phyloP scores from a whole-genome alignment of 2,797 vertebrate species.

The Rhadinocentrus ornatus region DNA sequence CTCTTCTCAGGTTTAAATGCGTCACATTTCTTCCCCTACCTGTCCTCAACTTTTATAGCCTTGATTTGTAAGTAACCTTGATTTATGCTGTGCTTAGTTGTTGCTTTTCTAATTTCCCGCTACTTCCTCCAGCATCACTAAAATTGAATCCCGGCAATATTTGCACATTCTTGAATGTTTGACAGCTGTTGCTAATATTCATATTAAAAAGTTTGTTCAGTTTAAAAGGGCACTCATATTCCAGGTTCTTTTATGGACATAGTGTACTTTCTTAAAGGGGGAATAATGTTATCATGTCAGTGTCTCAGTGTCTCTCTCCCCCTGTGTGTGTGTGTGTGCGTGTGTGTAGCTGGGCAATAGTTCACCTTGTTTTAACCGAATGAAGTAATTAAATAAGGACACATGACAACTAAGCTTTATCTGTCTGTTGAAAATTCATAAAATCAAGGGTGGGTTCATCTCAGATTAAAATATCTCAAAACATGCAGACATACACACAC shows the following conservation, averaged over 20 bases:
- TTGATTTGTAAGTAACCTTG: background rate
- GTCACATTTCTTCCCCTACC: background rate
- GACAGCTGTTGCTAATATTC: constrained; percentile 20
- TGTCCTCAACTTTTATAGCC: background rate
- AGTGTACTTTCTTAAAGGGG: constrained; percentile 43
- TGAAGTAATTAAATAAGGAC: background rate
- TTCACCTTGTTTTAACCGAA: constrained; percentile 27
- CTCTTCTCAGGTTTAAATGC: background rate
- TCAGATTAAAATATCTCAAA: constrained; percentile 20
- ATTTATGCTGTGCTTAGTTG: background rate
- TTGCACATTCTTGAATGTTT: constrained; percentile 6
- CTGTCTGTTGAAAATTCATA: background rate
- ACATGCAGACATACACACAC: background rate
- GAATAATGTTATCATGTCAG: constrained; percentile 33
- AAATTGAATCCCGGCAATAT: constrained; percentile 21
- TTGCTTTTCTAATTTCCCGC: background rate
- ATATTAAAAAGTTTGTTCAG: constrained; percentile 16
- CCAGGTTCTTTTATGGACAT: constrained; percentile 30
- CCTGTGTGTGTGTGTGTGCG: constrained; percentile 17
- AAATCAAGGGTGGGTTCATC: constrained; percentile 24
- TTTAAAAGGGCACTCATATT: constrained; percentile 2
- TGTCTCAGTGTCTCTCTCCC: too few relatives aligned
- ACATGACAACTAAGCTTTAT: background rate
- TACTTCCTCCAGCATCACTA: background rate
- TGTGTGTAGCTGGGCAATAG: constrained; percentile 9